Conservation (phyloP, 2,888 invertebrate species). For the Noctua pronuba region DNA sequence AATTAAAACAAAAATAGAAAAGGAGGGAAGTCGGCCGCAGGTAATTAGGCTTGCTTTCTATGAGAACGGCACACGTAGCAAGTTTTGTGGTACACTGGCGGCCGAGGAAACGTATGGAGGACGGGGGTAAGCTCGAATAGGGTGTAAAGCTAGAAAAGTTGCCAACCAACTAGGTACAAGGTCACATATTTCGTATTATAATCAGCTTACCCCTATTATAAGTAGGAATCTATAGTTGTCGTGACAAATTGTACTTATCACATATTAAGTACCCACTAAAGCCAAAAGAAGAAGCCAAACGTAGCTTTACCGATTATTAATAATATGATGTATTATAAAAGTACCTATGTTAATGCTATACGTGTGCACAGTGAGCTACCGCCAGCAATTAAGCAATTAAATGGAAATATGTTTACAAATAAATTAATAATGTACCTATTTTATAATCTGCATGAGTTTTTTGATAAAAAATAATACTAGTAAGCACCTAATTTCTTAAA, state of each 20-base stretch:
- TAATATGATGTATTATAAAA: too few relatives aligned
- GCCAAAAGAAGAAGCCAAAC: background rate
- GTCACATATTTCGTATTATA: background rate
- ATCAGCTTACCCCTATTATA: background rate
- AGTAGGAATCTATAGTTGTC: background rate
- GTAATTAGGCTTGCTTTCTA: conserved; percentile 83
- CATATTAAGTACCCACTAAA: background rate
- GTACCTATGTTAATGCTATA: too few relatives aligned
- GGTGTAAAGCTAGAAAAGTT: background rate
- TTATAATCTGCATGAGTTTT: too few relatives aligned
- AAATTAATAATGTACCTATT: too few relatives aligned
- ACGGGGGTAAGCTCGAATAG: background rate
- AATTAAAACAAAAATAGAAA: conserved; percentile 76
- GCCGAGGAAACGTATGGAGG: conserved; percentile 47
- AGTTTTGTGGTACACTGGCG: conserved; percentile 74
- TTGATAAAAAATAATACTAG: too few relatives aligned
- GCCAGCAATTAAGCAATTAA: too few relatives aligned
- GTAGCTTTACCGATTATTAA: too few relatives aligned
- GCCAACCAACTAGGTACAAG: background rate
- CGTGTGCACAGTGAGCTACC: too few relatives aligned
- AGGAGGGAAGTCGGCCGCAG: conserved; percentile 73
- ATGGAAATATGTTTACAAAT: too few relatives aligned
- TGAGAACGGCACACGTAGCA: conserved; percentile 78
- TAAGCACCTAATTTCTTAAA: too few relatives aligned
- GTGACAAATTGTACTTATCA: background rate